A percentile compares a stretch with the other conserved stretches of the same genome.
Evolutionary conservation across 1,140 invertebrate genomes (phyloP).

Genomic region (Sycobia sp.): DNA sequence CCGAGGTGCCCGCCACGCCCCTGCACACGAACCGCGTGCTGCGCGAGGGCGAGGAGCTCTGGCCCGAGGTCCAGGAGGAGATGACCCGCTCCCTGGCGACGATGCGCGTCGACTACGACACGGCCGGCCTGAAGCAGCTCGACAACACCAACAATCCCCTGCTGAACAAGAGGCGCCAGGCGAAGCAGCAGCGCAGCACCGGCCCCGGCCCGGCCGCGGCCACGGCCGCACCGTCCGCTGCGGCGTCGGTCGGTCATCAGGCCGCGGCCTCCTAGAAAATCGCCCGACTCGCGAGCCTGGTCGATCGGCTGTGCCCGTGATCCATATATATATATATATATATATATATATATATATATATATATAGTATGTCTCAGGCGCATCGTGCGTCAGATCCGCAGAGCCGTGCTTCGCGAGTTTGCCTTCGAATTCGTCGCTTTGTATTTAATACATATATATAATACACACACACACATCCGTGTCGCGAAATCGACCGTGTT

Average conservation of each 20-base stretch:
- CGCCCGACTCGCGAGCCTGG: constrained; percentile 22
- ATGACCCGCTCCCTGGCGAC: constrained; percentile 96
- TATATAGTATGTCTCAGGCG: no score
- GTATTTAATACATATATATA: no score
- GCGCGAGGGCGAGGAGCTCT: constrained; percentile 87
- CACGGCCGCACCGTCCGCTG: constrained; percentile 38
- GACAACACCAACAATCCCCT: constrained; percentile 91
- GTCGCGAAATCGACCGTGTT: no score
- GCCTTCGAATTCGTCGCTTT: no score
- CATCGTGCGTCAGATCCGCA: no score
- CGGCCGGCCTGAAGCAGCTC: constrained; percentile 73
- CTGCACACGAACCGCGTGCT: constrained; percentile 86
- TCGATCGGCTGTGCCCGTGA: constrained; percentile 30
- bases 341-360: no score
- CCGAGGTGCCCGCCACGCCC: constrained; percentile 90
- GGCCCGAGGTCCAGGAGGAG: constrained; percentile 98
- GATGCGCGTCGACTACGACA: constrained; percentile 94
- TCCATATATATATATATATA: no score
- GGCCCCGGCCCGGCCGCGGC: constrained; percentile 34
- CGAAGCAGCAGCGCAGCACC: constrained; percentile 41
- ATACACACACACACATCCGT: no score
- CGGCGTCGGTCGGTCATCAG: constrained; percentile 26
- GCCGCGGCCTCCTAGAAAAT: constrained; percentile 29
- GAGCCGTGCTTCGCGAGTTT: no score
- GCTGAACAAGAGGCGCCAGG: constrained; percentile 78